Evolutionary conservation across 1,140 invertebrate species (phyloP), one percentile per base, ranked within the genome.

Genomic region (Atta texana): DNA sequence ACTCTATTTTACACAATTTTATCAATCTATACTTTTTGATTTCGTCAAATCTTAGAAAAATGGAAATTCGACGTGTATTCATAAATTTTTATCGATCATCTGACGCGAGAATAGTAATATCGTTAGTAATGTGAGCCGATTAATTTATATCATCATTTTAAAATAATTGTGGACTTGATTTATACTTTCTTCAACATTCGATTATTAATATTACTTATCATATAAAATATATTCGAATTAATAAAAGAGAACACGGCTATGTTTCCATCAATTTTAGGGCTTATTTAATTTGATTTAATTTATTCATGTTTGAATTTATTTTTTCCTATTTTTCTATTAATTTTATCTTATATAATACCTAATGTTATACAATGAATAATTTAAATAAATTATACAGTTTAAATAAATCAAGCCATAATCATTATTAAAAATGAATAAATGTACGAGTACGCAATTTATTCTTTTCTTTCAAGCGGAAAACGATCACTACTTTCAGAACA

Each of bases 401-500:
- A 53, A 10, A 24, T 72, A 49, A 72, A 51, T 72, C 44, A 51
- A 72, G 39, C 18, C 69, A 14, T 44, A 24, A 49, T 44, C 28
- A 51, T 24, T 69, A 49, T 49, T 71, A 51, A 24, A 69, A 49
- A 53, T 72, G 28, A 72, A 53, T 72, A 51, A 72, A 72, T 53
- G 44, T 53, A 72, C 10, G 8, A 49, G 64, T 6, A n/a, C 16
- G 24, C 69, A 72, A 53, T 49, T 53, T 18, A 71, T 51, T n/a
- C n/a, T 31, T 51, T 51, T 53, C 34, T 72, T 72, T 53, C 44
- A 28, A 53, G 16, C 44, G 69, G 16, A 72, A 72, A 72, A 51
- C 44, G 3, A 28, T 72, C 69, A 69, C n/a, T 18, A 72, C 24
- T 75, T 75, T 21, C n/a, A 31, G n/a, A 75, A 53, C 69, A 72